A percentile compares a stretch with the other conserved stretches of the same genome.
Conservation (phyloP, 53 echinoderm and acorn worm species). For the Crossaster papposus region DNA sequence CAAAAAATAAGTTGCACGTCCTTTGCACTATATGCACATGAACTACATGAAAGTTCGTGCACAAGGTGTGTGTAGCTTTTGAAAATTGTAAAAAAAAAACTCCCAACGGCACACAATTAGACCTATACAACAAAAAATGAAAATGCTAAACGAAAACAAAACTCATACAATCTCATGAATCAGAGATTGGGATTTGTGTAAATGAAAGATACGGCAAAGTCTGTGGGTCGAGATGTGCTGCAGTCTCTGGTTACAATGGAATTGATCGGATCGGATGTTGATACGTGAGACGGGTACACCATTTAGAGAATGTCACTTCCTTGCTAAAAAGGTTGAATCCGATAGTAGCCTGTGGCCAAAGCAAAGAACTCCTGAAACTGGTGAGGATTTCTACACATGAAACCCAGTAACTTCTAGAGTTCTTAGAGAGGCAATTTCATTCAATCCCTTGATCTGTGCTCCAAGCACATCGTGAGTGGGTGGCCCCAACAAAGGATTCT, state of each 20-base stretch:
- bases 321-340: constrained; percentile 4
- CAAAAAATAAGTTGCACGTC: no score
- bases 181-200: background rate
- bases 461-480: background rate
- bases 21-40: no score
- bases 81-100: background rate
- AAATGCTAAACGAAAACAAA: no score
- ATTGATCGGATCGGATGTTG: background rate
- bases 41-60: no score
- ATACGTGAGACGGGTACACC: background rate
- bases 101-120: background rate
- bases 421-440: background rate
- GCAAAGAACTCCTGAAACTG: background rate
- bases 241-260: background rate
- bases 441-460: background rate
- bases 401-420: background rate
- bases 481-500: no score
- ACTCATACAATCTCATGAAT: no score
- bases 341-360: background rate
- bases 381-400: background rate
- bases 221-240: background rate
- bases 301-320: constrained; percentile 3
- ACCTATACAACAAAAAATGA: background rate
- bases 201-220: background rate
- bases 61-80: no score